Evolutionary conservation across 2,888 invertebrate genomes (phyloP).

Genomic region (Plebejus anna): DNA sequence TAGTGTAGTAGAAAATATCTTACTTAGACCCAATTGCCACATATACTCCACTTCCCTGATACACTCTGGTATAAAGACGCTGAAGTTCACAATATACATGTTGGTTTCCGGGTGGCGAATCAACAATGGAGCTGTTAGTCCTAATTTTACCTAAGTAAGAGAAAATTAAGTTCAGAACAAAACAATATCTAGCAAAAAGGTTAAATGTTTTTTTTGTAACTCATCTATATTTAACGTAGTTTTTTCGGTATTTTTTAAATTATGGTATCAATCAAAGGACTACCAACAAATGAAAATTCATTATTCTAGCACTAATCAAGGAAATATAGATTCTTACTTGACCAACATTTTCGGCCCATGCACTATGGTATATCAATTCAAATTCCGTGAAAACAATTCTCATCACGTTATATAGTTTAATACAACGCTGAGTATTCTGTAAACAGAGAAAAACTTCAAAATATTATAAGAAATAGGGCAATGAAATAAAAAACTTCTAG

Average conservation of each 20-base stretch:
- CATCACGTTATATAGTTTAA: conserved; percentile 89
- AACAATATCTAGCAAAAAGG: not conserved
- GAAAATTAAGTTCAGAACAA: not conserved
- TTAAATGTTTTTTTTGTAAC: too few species aligned
- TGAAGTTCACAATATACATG: conserved; percentile 85
- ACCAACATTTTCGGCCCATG: conserved; percentile 88
- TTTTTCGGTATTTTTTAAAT: too few species aligned
- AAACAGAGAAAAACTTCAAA: not conserved
- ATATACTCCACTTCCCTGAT: conserved; percentile 91
- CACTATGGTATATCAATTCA: conserved; percentile 89
- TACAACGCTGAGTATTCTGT: conserved; percentile 84
- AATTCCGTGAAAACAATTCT: conserved; percentile 89
- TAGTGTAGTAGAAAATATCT: conserved; percentile 38
- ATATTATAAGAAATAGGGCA: not conserved
- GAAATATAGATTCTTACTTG: conserved; percentile 69
- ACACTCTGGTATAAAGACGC: conserved; percentile 84
- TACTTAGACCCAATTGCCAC: conserved; percentile 85
- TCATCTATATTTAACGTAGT: too few species aligned
- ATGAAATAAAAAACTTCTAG: too few species aligned
- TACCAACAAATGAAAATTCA: not conserved
- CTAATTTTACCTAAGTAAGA: conserved; percentile 76
- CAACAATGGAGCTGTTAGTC: conserved; percentile 85
- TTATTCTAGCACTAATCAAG: not conserved
- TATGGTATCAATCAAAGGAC: too few species aligned
- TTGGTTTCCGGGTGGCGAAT: conserved; percentile 83